Evolutionary conservation across 2,888 invertebrate species (phyloP).

Genomic region (Dioctria rufipes): DNA sequence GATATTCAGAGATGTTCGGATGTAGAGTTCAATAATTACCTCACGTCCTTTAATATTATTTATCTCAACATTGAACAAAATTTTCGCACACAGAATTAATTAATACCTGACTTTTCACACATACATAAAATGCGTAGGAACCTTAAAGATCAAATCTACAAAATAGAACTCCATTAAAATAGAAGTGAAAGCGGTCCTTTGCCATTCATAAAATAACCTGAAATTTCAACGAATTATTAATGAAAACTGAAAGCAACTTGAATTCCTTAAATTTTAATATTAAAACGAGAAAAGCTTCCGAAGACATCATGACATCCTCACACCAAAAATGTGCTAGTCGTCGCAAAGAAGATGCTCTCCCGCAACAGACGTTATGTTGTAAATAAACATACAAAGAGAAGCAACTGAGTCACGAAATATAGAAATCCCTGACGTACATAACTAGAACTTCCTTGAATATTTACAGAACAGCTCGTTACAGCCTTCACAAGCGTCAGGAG

Average conservation of each 20-base stretch:
- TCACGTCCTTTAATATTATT: too few species aligned
- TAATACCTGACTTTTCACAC: too few species aligned
- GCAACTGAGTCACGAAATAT: constrained; percentile 26
- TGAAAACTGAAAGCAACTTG: background rate
- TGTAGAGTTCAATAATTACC: too few species aligned
- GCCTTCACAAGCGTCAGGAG: constrained; percentile 4
- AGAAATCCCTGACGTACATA: constrained; percentile 4
- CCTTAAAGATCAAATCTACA: too few species aligned
- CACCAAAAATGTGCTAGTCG: too few species aligned
- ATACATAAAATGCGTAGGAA: too few species aligned
- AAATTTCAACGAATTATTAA: constrained; percentile 26
- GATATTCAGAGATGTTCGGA: too few species aligned
- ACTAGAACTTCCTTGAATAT: constrained; percentile 18
- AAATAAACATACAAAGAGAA: background rate
- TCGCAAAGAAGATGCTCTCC: background rate
- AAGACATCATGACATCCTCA: background rate
- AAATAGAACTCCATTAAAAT: too few species aligned
- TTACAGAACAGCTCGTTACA: background rate
- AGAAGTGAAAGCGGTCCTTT: too few species aligned
- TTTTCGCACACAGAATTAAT: too few species aligned
- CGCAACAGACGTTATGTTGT: background rate
- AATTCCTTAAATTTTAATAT: constrained; percentile 10
- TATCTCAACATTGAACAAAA: too few species aligned
- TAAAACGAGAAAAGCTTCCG: constrained; percentile 8
- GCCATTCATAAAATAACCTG: too few species aligned